Conservation (phyloP, 2,797 vertebrate genomes). For the Myotis planiceps region DNA sequence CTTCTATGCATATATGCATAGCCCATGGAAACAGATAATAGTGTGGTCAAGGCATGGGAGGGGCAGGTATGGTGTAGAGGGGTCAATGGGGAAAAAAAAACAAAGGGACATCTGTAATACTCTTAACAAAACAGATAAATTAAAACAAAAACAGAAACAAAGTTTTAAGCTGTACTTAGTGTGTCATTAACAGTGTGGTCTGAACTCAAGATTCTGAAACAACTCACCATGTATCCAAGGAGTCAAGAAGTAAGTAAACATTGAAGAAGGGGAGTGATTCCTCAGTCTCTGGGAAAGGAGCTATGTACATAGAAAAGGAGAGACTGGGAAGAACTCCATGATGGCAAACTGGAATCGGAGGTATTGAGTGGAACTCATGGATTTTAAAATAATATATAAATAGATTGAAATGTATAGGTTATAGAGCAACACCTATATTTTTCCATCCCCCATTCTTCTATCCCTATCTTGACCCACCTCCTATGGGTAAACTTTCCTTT, state of each 20-base stretch:
- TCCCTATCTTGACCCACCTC: not conserved
- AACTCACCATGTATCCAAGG: not conserved
- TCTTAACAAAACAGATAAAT: no score
- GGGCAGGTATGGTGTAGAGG: not conserved
- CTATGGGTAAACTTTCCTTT: not conserved
- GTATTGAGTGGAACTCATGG: not conserved
- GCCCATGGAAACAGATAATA: not conserved
- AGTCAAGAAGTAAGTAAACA: not conserved
- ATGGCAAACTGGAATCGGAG: not conserved
- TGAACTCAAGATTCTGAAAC: not conserved
- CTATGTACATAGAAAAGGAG: not conserved
- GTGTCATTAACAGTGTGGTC: not conserved
- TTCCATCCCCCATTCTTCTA: not conserved
- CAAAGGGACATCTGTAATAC: not conserved
- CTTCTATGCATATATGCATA: not conserved
- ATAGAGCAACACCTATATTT: not conserved
- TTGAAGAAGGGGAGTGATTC: not conserved
- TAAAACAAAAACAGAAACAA: not conserved
- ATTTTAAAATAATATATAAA: not conserved
- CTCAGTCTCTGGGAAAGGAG: not conserved
- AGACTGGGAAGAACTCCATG: not conserved
- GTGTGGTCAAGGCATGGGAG: not conserved
- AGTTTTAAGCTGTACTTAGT: not conserved
- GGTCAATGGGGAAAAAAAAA: not conserved
- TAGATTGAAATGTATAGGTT: not conserved